Percentiles rank a stretch among this genome's conserved stretches.
Conservation (phyloP, 2,888 invertebrate species). For the Ryuthela nishihirai region DNA sequence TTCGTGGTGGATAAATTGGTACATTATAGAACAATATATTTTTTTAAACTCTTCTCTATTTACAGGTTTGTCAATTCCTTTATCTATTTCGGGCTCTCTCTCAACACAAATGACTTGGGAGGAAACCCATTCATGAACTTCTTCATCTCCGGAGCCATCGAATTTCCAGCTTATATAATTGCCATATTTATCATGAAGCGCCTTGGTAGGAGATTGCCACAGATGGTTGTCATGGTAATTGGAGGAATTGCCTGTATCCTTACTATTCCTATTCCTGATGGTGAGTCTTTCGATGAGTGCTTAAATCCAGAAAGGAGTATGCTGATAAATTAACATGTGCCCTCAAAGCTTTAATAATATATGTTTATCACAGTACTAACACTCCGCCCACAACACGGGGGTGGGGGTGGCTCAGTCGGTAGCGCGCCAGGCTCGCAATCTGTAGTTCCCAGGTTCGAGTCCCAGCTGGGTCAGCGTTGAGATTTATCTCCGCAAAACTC, state of each 20-base stretch:
- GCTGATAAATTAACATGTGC: no score
- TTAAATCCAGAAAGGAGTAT: no score
- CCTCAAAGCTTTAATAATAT: no score
- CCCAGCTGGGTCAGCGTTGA: no score
- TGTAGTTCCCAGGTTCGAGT: no score
- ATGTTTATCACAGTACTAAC: no score
- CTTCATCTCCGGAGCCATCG: slow-evolving; percentile 38
- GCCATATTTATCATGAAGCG: slow-evolving; percentile 23
- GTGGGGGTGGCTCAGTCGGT: no score
- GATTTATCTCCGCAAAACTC: no score
- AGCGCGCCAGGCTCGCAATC: no score
- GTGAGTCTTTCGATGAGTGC: no score
- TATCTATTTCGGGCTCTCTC: slow-evolving; percentile 39
- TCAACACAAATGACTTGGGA: slow-evolving; percentile 40
- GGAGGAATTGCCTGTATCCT: slow-evolving; percentile 31
- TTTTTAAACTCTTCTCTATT: background rate
- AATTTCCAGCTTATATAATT: slow-evolving; percentile 39
- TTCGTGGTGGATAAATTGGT: background rate
- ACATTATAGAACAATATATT: background rate
- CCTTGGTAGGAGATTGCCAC: slow-evolving; percentile 26
- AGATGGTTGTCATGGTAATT: slow-evolving; percentile 20
- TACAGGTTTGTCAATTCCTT: slow-evolving; percentile 39
- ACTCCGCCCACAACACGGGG: no score
- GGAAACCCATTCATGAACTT: slow-evolving; percentile 41
- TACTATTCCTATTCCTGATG: slow-evolving; percentile 18